Evolutionary conservation across 2,888 invertebrate species (phyloP).

Genomic region (Cerastis leucographa): DNA sequence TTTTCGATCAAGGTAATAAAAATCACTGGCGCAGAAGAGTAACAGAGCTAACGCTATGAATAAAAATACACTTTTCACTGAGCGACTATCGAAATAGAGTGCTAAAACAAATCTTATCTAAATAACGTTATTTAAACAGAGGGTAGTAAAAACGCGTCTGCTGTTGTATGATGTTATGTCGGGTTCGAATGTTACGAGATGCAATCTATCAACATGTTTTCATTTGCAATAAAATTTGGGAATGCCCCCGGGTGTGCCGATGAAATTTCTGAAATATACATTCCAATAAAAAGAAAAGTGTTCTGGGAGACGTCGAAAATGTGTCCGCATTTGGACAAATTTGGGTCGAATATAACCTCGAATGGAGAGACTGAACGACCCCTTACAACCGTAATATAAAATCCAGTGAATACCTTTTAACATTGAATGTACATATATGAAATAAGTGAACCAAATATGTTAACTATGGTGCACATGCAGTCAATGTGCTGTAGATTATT

Average conservation of each 20-base stretch:
- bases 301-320: slow-evolving; percentile 82
- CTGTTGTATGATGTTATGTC: slow-evolving; percentile 58
- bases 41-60: slow-evolving; percentile 9
- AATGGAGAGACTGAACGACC: slow-evolving; percentile 82
- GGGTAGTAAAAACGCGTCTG: slow-evolving; percentile 50
- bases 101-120: slow-evolving; percentile 38
- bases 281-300: slow-evolving; percentile 84
- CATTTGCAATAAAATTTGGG: slow-evolving; percentile 78
- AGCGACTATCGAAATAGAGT: slow-evolving; percentile 2
- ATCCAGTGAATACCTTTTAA: slow-evolving; percentile 78
- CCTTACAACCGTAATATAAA: slow-evolving; percentile 82
- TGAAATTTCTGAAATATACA: slow-evolving; percentile 83
- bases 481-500: not conserved
- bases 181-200: slow-evolving; percentile 68
- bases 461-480: not conserved
- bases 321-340: slow-evolving; percentile 85
- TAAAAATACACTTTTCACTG: slow-evolving; percentile 16
- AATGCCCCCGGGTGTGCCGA: slow-evolving; percentile 71
- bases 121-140: slow-evolving; percentile 34
- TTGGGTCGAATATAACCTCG: slow-evolving; percentile 84
- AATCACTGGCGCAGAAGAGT: slow-evolving; percentile 28
- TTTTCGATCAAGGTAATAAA: slow-evolving; percentile 51
- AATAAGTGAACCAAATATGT: slow-evolving; percentile 43
- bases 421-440: slow-evolving; percentile 72
- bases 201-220: slow-evolving; percentile 75